Conservation (phyloP, 2,888 invertebrate species). For the Cheilosia soror region DNA sequence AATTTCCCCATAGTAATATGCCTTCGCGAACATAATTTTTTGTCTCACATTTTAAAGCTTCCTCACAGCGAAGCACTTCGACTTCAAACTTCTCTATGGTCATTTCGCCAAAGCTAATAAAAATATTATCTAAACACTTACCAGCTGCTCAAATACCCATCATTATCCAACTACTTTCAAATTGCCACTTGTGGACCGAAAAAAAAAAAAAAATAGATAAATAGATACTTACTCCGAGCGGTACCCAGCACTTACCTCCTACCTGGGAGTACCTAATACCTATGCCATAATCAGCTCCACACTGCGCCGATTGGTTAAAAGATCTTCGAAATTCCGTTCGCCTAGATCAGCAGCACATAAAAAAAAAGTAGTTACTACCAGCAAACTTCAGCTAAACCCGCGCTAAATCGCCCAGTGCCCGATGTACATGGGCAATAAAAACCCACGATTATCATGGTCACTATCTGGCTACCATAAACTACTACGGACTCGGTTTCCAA, state of each 20-base stretch:
- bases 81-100: conserved; percentile 18
- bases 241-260: conserved; percentile 55
- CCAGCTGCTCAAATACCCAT: conserved; percentile 71
- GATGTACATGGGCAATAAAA: conserved; percentile 36
- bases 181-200: conserved; percentile 63
- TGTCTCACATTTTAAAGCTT: not conserved
- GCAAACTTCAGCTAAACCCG: conserved; percentile 25
- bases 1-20: not conserved
- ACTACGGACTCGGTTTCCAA: conserved; percentile 38
- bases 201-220: conserved; percentile 46
- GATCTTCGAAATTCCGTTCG: conserved; percentile 27
- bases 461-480: conserved; percentile 73
- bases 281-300: conserved; percentile 23
- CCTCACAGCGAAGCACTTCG: not conserved
- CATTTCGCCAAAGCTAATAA: conserved; percentile 63
- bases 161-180: conserved; percentile 67
- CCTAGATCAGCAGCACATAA: conserved; percentile 47
- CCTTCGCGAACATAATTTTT: not conserved
- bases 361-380: conserved; percentile 14
- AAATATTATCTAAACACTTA: conserved; percentile 72
- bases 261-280: conserved; percentile 3
- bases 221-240: conserved; percentile 36
- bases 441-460: conserved; percentile 67
- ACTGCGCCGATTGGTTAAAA: conserved; percentile 35
- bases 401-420: conserved; percentile 4